Conservation (phyloP, 2,888 invertebrate genomes). For the Leucophenga maculata region DNA sequence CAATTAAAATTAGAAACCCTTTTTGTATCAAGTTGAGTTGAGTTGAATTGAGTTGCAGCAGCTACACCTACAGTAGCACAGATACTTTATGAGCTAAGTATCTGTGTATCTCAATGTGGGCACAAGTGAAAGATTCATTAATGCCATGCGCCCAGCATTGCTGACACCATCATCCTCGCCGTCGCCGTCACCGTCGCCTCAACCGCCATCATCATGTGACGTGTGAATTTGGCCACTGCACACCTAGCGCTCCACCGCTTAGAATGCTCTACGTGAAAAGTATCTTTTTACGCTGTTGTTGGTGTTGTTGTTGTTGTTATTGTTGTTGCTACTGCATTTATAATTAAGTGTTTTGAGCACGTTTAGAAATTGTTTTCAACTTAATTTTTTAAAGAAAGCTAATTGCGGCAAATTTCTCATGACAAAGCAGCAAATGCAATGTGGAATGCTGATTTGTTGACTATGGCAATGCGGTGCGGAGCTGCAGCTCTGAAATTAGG, state of each 20-base stretch:
- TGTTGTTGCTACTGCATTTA: constrained; percentile 58
- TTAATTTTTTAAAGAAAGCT: constrained; percentile 50
- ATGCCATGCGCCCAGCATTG: constrained; percentile 9
- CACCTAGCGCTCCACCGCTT: background rate
- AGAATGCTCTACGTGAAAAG: background rate
- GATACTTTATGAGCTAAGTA: no score
- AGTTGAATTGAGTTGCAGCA: background rate
- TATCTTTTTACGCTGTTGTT: constrained; percentile 38
- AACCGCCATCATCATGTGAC: background rate
- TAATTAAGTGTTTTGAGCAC: constrained; percentile 67
- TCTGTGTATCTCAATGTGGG: background rate
- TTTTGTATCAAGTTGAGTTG: background rate
- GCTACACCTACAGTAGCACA: background rate
- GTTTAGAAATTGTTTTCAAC: constrained; percentile 63
- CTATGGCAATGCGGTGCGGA: no score
- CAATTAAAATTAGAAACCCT: constrained; percentile 27
- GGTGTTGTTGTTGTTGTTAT: constrained; percentile 48
- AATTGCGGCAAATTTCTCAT: constrained; percentile 65
- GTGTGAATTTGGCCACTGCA: constrained; percentile 8
- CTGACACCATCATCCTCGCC: no score
- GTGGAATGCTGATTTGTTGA: background rate
- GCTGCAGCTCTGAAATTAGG: constrained; percentile 1
- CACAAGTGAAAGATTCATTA: constrained; percentile 15
- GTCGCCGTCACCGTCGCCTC: background rate
- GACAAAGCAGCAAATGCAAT: constrained; percentile 14